These are phyloP conservation scores for Pyrochroa serraticornis DNA, from an alignment of 2,888 invertebrate genomes.

Conservation along the genomic window DNA sequence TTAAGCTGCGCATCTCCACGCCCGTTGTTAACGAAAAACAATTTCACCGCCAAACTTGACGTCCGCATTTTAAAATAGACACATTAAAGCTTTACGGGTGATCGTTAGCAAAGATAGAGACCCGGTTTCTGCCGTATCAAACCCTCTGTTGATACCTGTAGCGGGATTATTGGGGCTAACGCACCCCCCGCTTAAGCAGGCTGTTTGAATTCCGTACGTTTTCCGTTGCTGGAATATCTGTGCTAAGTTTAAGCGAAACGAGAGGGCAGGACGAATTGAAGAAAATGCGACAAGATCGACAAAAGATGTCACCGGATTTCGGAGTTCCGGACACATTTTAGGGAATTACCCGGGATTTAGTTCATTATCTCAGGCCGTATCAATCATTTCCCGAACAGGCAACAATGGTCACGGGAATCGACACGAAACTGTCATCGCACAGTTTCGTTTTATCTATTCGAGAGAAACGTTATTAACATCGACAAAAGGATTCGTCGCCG, in stretches of 20 bases:
- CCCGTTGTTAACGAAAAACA: conserved; percentile 1
- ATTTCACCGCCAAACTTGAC: background rate
- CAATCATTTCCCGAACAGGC: conserved; percentile 23
- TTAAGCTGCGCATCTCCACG: conserved; percentile 9
- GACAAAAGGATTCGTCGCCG: background rate
- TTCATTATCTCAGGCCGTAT: conserved; percentile 32
- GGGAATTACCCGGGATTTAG: conserved; percentile 27
- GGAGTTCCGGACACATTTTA: conserved; percentile 29
- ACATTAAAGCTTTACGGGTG: conserved; percentile 40
- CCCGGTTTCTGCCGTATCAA: conserved; percentile 31
- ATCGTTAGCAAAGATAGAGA: conserved; percentile 43
- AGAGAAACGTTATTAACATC: conserved; percentile 6
- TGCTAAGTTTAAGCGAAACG: conserved; percentile 3
- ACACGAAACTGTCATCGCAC: conserved; percentile 1
- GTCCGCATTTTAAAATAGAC: conserved; percentile 37
- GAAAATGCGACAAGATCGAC: conserved; percentile 11
- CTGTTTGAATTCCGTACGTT: conserved; percentile 42
- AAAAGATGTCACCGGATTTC: conserved; percentile 31
- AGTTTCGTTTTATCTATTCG: conserved; percentile 4
- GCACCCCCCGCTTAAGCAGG: conserved; percentile 41
- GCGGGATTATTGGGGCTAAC: conserved; percentile 36
- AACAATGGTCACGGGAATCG: conserved; percentile 21
- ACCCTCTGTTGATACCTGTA: conserved; percentile 44
- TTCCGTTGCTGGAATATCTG: conserved; percentile 22
- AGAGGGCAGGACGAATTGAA: background rate